Conservation (phyloP, 2,113 vertebrate genomes). For the Neolamprologus tretocephalus region DNA sequence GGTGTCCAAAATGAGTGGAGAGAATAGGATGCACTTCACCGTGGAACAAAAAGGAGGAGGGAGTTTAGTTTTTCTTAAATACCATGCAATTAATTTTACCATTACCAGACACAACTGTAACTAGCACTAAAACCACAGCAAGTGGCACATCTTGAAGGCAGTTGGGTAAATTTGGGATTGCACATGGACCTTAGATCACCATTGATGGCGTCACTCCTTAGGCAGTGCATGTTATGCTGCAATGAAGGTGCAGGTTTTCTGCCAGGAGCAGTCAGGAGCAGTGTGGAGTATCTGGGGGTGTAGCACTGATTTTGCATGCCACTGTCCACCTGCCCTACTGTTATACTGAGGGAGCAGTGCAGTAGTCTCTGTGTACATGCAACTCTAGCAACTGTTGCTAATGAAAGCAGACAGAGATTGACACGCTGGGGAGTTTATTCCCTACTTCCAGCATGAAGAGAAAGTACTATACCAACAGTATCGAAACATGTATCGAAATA, state of each 20-base stretch:
- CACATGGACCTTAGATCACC: neutral
- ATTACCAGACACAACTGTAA: neutral
- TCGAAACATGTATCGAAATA: neutral
- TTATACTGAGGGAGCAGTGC: neutral
- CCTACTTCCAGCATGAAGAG: neutral
- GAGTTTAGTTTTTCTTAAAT: slow-evolving; percentile 1
- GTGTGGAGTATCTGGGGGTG: neutral
- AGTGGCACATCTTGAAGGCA: neutral
- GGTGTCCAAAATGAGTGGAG: neutral
- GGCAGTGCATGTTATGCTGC: neutral
- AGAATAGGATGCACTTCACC: neutral
- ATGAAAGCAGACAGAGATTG: neutral
- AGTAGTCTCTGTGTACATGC: neutral
- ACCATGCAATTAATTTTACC: neutral
- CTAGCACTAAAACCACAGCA: neutral
- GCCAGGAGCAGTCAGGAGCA: neutral
- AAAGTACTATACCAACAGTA: neutral
- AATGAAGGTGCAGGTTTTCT: neutral
- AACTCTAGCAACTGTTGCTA: neutral
- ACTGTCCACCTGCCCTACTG: neutral
- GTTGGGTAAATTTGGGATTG: neutral
- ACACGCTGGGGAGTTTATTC: neutral
- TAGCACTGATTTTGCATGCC: neutral
- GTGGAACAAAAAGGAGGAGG: neutral
- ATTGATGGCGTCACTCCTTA: neutral